These are phyloP conservation scores for Penaeus monodon DNA, from an alignment of 2,888 invertebrate genomes.

Conservation along the genomic window DNA sequence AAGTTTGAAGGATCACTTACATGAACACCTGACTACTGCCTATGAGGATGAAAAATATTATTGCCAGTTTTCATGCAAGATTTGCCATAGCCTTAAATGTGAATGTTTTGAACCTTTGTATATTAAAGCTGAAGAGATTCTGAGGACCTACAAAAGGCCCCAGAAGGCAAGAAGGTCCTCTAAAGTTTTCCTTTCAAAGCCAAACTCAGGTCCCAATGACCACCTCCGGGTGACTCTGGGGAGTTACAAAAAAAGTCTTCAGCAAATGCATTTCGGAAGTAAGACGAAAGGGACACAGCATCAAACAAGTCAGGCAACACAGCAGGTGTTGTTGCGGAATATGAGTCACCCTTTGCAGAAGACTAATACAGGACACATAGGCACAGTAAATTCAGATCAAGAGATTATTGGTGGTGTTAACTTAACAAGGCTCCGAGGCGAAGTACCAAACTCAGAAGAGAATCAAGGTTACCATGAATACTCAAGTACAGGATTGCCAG, in stretches of 20 bases:
- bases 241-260: constrained; percentile 29
- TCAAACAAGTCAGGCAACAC: too few species aligned
- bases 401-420: too few species aligned
- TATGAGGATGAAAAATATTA: constrained; percentile 59
- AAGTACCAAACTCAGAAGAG: too few species aligned
- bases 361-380: too few species aligned
- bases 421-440: too few species aligned
- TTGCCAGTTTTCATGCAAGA: constrained; percentile 49
- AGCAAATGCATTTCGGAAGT: too few species aligned
- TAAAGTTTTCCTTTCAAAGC: constrained; percentile 36
- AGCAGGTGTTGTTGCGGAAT: too few species aligned
- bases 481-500: background rate
- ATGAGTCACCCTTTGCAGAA: too few species aligned
- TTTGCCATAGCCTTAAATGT: constrained; percentile 61
- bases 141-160: constrained; percentile 33
- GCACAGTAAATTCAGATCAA: too few species aligned
- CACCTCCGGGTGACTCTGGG: constrained; percentile 39
- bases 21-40: constrained; percentile 48
- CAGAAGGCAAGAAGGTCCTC: constrained; percentile 47
- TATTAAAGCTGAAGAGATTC: constrained; percentile 32
- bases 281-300: too few species aligned
- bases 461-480: too few species aligned
- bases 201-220: constrained; percentile 45
- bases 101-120: constrained; percentile 43
- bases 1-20: constrained; percentile 48